Conservation (phyloP, 1,140 invertebrate species). For the Calosoma granatense region DNA sequence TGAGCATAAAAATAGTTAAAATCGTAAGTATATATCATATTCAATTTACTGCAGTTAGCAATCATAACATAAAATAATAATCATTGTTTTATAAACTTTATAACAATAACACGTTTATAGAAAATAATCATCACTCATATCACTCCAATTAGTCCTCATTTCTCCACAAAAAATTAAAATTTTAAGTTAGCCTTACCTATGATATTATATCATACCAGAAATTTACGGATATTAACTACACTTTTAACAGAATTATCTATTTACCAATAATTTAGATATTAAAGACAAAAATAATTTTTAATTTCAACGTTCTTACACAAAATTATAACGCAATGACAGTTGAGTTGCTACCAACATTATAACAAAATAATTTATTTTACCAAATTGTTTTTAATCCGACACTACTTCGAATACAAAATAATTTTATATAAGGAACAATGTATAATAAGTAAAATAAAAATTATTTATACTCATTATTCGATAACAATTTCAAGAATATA, state of each 20-base stretch:
- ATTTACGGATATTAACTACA: not conserved
- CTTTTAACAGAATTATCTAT: not conserved
- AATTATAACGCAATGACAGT: not conserved
- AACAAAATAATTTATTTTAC: not conserved
- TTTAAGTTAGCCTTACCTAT: not conserved
- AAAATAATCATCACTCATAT: not conserved
- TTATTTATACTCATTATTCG: too few relatives aligned
- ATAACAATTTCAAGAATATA: too few relatives aligned
- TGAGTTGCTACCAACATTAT: not conserved
- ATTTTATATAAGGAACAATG: too few relatives aligned
- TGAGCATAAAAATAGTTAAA: not conserved
- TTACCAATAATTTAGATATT: not conserved
- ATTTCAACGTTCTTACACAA: not conserved
- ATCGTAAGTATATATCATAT: too few relatives aligned
- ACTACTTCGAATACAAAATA: too few relatives aligned
- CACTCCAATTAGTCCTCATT: not conserved
- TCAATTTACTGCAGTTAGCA: not conserved
- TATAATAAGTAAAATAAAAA: too few relatives aligned
- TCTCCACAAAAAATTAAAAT: not conserved
- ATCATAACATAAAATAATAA: too few relatives aligned
- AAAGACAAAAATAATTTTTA: not conserved
- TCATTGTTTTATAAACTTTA: too few relatives aligned
- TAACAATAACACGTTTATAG: too few relatives aligned
- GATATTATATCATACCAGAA: slow-evolving; percentile 1
- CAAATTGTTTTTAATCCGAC: too few relatives aligned